Percentiles rank a stretch among this genome's conserved stretches.
phyloP scores from a whole-genome alignment of 2,113 vertebrate genomes.

The Microcebus tavaratra region DNA sequence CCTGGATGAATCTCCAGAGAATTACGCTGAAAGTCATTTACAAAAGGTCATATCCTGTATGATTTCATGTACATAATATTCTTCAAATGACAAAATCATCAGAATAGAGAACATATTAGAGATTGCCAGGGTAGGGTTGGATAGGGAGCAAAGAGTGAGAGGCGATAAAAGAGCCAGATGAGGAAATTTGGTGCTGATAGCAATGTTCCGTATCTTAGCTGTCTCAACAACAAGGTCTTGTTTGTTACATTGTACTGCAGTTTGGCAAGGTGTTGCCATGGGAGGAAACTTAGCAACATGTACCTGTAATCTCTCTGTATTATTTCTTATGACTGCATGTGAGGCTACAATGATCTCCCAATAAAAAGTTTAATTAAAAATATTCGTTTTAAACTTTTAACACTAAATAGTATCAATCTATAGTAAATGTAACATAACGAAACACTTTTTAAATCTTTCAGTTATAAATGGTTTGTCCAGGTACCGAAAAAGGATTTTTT shows the following conservation, averaged over 20 bases:
- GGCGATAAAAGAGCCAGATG: background rate
- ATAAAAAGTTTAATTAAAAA: background rate
- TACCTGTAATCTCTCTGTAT: background rate
- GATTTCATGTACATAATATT: background rate
- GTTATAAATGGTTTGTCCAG: background rate
- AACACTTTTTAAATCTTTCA: background rate
- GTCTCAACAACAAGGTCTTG: background rate
- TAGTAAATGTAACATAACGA: background rate
- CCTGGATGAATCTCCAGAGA: background rate
- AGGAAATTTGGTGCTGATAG: background rate
- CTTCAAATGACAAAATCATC: background rate
- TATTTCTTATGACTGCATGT: background rate
- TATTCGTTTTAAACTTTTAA: slow-evolving; percentile 15
- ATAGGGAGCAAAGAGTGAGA: background rate
- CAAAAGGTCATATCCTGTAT: background rate
- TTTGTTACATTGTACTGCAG: background rate
- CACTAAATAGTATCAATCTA: background rate
- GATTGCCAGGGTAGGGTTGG: rapidly evolving
- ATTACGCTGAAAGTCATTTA: background rate
- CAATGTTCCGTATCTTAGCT: background rate
- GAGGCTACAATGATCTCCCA: background rate
- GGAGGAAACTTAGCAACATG: background rate
- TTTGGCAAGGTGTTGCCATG: background rate
- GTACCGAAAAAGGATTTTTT: background rate
- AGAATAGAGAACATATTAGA: background rate